These are phyloP conservation scores for Oryzias dopingdopingensis DNA, from an alignment of 2,797 vertebrate species.

Conservation along the genomic window DNA sequence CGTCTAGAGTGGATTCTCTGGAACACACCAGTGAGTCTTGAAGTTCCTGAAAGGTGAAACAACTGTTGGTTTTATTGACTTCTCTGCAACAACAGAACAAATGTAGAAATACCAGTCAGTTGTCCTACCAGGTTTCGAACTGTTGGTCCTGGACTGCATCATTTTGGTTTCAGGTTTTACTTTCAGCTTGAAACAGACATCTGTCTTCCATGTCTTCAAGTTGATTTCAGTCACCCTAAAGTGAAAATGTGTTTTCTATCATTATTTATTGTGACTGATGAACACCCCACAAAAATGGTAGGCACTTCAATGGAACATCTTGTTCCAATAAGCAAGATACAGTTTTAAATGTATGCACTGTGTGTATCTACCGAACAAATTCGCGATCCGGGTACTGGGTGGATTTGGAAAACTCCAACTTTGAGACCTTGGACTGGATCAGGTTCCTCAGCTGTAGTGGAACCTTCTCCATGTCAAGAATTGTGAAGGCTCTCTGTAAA, in stretches of 20 bases:
- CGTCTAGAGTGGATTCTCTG: constrained; percentile 13
- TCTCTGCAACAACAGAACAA: background rate
- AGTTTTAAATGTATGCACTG: background rate
- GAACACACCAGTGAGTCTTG: constrained; percentile 15
- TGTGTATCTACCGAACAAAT: constrained; percentile 45
- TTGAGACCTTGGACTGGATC: constrained; percentile 46
- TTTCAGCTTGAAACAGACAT: constrained; percentile 78
- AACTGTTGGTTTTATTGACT: background rate
- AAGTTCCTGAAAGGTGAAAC: constrained; percentile 41
- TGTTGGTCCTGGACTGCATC: background rate
- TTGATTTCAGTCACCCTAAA: constrained; percentile 85
- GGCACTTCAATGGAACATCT: too few species aligned
- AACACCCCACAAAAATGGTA: too few species aligned
- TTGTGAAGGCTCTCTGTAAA: constrained; percentile 83
- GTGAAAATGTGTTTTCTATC: background rate
- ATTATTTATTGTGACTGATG: too few species aligned
- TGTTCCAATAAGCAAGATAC: too few species aligned
- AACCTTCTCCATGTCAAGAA: constrained; percentile 83
- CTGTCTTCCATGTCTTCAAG: constrained; percentile 85
- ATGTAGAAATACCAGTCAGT: background rate
- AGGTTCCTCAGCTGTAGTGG: constrained; percentile 67
- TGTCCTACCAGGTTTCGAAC: background rate
- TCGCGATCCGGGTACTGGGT: background rate
- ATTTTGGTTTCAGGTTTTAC: constrained; percentile 76
- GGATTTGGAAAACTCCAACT: constrained; percentile 8